phyloP scores from a whole-genome alignment of 2,888 invertebrate species.

The Melieria omissa region DNA sequence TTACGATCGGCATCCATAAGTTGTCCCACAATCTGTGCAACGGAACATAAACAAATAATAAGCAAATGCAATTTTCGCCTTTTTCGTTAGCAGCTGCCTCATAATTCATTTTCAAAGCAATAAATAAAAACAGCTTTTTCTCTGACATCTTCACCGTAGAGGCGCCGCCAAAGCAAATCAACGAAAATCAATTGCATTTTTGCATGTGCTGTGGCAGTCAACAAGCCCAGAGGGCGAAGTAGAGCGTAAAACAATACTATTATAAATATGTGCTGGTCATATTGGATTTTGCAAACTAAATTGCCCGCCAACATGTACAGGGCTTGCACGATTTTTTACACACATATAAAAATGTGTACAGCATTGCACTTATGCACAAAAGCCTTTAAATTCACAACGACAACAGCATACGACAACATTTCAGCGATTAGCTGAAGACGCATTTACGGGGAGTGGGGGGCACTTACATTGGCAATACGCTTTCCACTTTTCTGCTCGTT shows the following conservation, averaged over 20 bases:
- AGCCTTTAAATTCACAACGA: background rate
- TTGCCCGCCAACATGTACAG: background rate
- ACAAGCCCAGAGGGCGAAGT: slow-evolving; percentile 38
- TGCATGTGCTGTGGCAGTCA: slow-evolving; percentile 3
- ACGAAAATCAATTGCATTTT: slow-evolving; percentile 13
- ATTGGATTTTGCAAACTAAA: no score
- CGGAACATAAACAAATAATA: background rate
- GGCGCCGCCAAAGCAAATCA: slow-evolving; percentile 10
- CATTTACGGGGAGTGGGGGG: background rate
- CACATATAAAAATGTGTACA: background rate
- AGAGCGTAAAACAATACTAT: slow-evolving; percentile 27
- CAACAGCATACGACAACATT: no score
- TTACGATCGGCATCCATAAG: slow-evolving; percentile 95
- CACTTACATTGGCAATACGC: slow-evolving; percentile 92
- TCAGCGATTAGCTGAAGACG: no score
- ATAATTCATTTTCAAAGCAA: background rate
- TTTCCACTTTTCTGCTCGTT: slow-evolving; percentile 97
- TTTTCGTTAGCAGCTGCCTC: no score
- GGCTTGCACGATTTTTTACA: background rate
- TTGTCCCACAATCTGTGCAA: slow-evolving; percentile 89
- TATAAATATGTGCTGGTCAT: background rate
- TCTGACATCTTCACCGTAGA: background rate
- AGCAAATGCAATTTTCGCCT: no score
- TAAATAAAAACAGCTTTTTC: background rate
- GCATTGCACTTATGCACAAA: background rate